Evolutionary conservation across 2,888 invertebrate genomes (phyloP).

Genomic region (Apotomis capreana): DNA sequence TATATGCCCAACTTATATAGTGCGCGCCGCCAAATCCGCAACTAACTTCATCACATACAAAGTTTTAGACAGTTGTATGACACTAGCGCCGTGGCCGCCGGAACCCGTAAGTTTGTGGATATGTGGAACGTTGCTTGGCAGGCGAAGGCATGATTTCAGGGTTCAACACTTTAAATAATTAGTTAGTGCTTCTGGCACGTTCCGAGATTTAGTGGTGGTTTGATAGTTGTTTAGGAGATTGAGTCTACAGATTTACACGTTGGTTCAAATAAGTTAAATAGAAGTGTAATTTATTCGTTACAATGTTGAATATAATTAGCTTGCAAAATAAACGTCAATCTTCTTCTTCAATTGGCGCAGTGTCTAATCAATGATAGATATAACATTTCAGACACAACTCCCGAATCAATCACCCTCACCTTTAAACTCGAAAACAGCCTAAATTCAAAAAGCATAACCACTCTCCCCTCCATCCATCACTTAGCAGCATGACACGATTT

Average conservation of each 20-base stretch:
- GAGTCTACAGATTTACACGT: too few relatives aligned
- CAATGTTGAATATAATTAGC: too few relatives aligned
- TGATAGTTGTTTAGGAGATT: neutral
- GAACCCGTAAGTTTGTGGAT: conserved; percentile 35
- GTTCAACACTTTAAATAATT: conserved; percentile 32
- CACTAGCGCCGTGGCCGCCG: conserved; percentile 27
- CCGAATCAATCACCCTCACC: conserved; percentile 4
- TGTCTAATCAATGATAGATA: too few relatives aligned
- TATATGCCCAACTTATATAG: conserved; percentile 5
- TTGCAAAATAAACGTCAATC: too few relatives aligned
- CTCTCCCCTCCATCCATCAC: conserved; percentile 44
- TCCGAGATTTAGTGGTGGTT: neutral
- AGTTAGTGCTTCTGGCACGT: conserved; percentile 16
- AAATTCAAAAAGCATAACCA: conserved; percentile 35
- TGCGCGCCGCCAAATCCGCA: conserved; percentile 30
- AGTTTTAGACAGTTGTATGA: conserved; percentile 36
- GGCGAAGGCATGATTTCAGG: conserved; percentile 9
- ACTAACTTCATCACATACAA: conserved; percentile 30
- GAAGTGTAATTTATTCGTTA: too few relatives aligned
- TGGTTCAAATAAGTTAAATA: too few relatives aligned
- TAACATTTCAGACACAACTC: neutral
- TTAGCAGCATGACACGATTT: conserved; percentile 66
- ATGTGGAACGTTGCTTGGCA: conserved; percentile 37
- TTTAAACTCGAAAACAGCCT: conserved; percentile 8
- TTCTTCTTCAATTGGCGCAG: too few relatives aligned